phyloP scores from a whole-genome alignment of 2,113 vertebrate genomes.

The Passer montanus region DNA sequence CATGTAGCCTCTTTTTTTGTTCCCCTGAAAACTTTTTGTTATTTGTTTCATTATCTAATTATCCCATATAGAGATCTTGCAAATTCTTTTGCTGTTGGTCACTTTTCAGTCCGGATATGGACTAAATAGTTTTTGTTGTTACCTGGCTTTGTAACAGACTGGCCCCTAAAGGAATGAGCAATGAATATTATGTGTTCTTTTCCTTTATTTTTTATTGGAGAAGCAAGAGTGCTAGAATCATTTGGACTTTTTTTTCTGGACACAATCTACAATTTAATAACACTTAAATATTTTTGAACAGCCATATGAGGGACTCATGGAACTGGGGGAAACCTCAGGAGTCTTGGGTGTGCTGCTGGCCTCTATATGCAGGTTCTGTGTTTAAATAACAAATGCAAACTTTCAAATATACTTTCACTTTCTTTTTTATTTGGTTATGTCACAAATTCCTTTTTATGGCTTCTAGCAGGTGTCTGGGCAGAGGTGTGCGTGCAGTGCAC shows the following conservation, averaged over 20 bases:
- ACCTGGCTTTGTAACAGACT: not conserved
- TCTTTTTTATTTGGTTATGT: not conserved
- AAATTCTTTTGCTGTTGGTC: slow-evolving; percentile 24
- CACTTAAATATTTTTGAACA: not conserved
- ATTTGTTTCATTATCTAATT: not conserved
- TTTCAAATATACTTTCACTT: not conserved
- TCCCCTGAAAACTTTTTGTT: not conserved
- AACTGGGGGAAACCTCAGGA: not conserved
- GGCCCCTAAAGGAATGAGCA: not conserved
- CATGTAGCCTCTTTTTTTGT: not conserved
- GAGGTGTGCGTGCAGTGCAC: not conserved
- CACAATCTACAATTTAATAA: not conserved
- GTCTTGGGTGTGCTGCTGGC: not conserved
- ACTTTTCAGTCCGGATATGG: not conserved
- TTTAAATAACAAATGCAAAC: not conserved
- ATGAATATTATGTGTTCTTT: not conserved
- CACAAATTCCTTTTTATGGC: not conserved
- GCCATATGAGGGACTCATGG: not conserved
- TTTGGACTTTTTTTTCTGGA: not conserved
- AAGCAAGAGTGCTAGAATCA: not conserved
- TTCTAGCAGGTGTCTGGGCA: not conserved
- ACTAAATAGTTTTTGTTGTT: not conserved
- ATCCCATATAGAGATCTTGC: not conserved
- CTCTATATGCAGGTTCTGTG: not conserved
- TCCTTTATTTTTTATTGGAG: not conserved